Percentiles rank a stretch among this genome's conserved stretches.
Evolutionary conservation across 1,140 invertebrate species (phyloP).

Genomic region (Eumeta japonica): DNA sequence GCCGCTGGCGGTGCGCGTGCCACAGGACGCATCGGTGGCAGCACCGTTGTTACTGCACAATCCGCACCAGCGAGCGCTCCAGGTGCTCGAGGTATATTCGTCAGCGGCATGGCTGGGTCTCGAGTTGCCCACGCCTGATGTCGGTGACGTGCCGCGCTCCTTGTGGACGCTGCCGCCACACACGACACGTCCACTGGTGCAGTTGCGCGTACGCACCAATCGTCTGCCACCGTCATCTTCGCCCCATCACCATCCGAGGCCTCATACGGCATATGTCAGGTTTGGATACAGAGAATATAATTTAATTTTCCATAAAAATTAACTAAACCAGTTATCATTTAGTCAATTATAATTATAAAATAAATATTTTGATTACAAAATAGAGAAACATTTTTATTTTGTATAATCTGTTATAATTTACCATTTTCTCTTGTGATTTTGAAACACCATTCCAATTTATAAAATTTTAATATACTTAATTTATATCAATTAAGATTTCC

Average conservation of each 20-base stretch:
- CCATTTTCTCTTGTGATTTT: no score
- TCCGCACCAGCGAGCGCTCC: slow-evolving; percentile 70
- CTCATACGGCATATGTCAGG: slow-evolving; percentile 43
- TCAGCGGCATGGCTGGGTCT: slow-evolving; percentile 89
- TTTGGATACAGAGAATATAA: no score
- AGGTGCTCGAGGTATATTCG: slow-evolving; percentile 87
- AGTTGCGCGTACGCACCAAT: slow-evolving; percentile 82
- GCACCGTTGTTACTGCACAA: slow-evolving; percentile 92
- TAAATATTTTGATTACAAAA: no score
- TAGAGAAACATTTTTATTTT: no score
- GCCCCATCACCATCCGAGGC: slow-evolving; percentile 21
- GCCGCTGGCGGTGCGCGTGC: slow-evolving; percentile 86
- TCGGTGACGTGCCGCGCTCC: slow-evolving; percentile 71
- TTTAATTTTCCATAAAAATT: no score
- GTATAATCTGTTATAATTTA: no score
- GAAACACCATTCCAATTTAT: no score
- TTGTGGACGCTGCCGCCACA: slow-evolving; percentile 90
- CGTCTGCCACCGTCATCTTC: slow-evolving; percentile 60
- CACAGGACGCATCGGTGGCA: slow-evolving; percentile 87
- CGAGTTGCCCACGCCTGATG: slow-evolving; percentile 68
- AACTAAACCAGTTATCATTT: no score
- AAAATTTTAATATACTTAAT: no score
- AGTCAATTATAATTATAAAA: no score
- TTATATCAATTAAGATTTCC: no score
- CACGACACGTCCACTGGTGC: slow-evolving; percentile 85